Evolutionary conservation across 1,140 invertebrate genomes (phyloP), one percentile per base, ranked within the genome.

Genomic region (Lepidurus couesii): DNA sequence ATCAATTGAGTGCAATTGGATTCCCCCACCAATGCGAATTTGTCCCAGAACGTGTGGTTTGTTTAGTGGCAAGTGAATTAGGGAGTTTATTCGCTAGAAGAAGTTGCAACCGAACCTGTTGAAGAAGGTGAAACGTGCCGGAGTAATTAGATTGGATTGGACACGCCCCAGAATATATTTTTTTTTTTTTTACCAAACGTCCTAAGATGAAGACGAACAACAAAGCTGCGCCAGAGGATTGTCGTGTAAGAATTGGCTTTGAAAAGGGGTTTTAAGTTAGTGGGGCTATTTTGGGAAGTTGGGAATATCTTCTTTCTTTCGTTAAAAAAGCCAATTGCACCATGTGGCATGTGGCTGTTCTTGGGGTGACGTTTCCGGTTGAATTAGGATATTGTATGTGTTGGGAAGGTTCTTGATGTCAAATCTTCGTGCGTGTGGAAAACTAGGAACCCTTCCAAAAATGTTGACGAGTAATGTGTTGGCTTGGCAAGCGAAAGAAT

Each of bases 191-290:
- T 16, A 13, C 53, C 8, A 13, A 13, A 13, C 47, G 47, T 16
- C 10, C 16, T 11, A 65, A 65, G 53, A 65, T 65, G 53, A 65
- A 65, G 53, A 65, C 53, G 53, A 65, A 65, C 53, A 65, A 65
- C 53, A 65, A 65, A 65, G 53, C 53, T n/a, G 53, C 53, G 53
- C 53, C 53, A 21, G 53, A 65, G 21, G 53, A 65, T 65, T 65
- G 53, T 65, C 53, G 53, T 65, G 53, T 65, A 65, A 65, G 53
- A 65, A 65, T 65, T 65, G 8, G 53, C 47, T 65, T 65, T 13
- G 21, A 34, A 34, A 34, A 34, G 34, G 34, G 34, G 34, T 34
- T 34, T 34, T 34, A 34, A 34, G 34, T 34, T 34, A 34, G 34
- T 34, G 2, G 34, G 34, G 3, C 34, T 34, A 34, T 34, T 34